A percentile compares a stretch with the other conserved stretches of the same genome.
Evolutionary conservation across 2,797 vertebrate species (phyloP).

Genomic region (Tenualosa thibaudeaui): DNA sequence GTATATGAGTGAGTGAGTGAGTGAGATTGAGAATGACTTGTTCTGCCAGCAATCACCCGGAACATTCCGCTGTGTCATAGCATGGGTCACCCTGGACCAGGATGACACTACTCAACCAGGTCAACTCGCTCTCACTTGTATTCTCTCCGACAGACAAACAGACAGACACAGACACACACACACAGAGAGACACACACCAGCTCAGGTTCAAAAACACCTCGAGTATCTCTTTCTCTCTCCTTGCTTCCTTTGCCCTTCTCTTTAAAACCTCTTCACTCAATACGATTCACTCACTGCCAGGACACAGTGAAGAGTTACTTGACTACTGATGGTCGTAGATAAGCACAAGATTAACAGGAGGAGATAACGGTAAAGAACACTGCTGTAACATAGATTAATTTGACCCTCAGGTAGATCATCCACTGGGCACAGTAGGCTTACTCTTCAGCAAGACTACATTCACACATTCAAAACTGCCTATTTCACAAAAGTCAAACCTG

Average conservation of each 20-base stretch:
- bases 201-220: background rate
- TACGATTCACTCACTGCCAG: background rate
- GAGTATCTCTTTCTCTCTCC: background rate
- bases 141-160: background rate
- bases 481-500: background rate
- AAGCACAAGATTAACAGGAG: constrained; percentile 59
- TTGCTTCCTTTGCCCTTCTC: constrained; percentile 21
- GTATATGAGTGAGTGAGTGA: background rate
- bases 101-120: background rate
- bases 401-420: background rate
- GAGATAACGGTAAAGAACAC: background rate
- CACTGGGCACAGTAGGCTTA: background rate
- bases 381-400: background rate
- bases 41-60: background rate
- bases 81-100: background rate
- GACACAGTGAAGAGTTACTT: background rate
- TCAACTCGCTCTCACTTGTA: background rate
- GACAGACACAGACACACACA: background rate
- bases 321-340: constrained; percentile 47
- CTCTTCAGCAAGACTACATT: constrained; percentile 24
- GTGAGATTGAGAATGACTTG: background rate
- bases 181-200: background rate
- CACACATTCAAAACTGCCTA: background rate
- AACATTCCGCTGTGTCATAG: constrained; percentile 3
- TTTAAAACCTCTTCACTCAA: background rate